Conservation (phyloP, 2,113 vertebrate species). For the Amia ocellicauda region DNA sequence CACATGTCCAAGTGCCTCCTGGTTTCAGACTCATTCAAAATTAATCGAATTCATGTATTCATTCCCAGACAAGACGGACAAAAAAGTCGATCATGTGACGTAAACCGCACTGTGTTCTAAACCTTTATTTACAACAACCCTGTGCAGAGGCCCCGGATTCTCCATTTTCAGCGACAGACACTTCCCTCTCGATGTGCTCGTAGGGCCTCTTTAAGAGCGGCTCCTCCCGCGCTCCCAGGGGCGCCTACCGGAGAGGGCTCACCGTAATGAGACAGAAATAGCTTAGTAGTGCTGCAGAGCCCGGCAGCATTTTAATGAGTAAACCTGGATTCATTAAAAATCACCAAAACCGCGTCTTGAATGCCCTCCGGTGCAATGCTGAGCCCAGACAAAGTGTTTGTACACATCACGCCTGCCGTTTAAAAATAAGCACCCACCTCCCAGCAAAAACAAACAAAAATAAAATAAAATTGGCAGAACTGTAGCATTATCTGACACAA, state of each 20-base stretch:
- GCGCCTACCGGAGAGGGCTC: background rate
- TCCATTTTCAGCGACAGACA: background rate
- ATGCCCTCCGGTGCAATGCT: no score
- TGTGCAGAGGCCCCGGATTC: background rate
- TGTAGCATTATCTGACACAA: no score
- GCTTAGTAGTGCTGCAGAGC: constrained; percentile 2
- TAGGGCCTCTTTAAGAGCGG: background rate
- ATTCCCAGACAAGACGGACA: no score
- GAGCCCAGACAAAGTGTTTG: background rate
- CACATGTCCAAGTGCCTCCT: no score
- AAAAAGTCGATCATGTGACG: no score
- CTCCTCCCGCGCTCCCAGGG: background rate
- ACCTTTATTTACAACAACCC: background rate
- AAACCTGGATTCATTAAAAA: constrained; percentile 12
- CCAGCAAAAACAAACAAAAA: no score
- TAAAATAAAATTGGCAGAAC: no score
- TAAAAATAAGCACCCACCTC: no score
- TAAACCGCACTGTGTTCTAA: background rate
- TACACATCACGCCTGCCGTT: no score
- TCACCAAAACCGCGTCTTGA: no score
- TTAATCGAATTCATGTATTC: no score
- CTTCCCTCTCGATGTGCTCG: background rate
- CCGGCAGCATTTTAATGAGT: constrained; percentile 11
- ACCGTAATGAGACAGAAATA: constrained; percentile 11
- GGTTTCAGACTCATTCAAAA: no score